Evolutionary conservation across 2,888 invertebrate genomes (phyloP).

Genomic region (Erpobdella octoculata): DNA sequence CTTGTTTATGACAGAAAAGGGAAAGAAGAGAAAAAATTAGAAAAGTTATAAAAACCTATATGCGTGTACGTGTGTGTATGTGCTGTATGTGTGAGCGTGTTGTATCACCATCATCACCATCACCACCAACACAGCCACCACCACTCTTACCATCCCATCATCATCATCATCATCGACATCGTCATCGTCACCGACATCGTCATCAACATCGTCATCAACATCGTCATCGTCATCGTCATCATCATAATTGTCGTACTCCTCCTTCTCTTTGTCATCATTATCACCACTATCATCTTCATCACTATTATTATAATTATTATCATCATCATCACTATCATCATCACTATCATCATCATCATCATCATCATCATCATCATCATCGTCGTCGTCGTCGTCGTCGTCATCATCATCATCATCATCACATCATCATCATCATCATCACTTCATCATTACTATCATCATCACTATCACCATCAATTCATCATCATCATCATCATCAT

Average conservation of each 20-base stretch:
- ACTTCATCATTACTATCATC: neutral
- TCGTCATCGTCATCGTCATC: neutral
- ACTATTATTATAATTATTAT: neutral
- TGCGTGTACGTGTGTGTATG: too few relatives aligned
- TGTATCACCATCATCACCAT: too few relatives aligned
- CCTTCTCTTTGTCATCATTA: neutral
- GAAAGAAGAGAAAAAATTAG: too few relatives aligned
- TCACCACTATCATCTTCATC: neutral
- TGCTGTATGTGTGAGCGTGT: too few relatives aligned
- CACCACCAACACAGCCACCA: too few relatives aligned
- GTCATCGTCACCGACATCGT: neutral
- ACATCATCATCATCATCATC: neutral
- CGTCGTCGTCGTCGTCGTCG: neutral
- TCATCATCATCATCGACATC: neutral
- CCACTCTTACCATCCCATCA: neutral
- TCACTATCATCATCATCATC: constrained; percentile 5
- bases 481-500: neutral
- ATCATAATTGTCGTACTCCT: neutral
- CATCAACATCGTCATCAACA: neutral
- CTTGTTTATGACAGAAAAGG: too few relatives aligned
- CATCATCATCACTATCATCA: neutral
- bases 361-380: constrained; percentile 12
- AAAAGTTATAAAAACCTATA: too few relatives aligned
- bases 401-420: neutral
- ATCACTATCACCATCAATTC: neutral